Percentiles rank a stretch among this genome's conserved stretches.
Conservation (phyloP, 30 jellyfish, hydroid and myxozoan genomes). For the Turritopsis rubra region DNA sequence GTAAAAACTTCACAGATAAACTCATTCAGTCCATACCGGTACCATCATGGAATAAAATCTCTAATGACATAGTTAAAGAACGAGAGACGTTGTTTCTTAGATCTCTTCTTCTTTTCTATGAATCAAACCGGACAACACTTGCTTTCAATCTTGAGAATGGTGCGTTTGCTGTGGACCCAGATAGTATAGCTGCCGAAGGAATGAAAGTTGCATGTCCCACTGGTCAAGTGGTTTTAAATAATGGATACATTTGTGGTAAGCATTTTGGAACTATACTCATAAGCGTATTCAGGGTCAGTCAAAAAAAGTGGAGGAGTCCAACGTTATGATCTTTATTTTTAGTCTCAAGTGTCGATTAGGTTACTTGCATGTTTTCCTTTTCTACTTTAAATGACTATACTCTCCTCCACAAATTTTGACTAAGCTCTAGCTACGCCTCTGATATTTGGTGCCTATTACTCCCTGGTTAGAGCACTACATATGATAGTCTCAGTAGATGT, state of each 20-base stretch:
- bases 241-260: constrained; percentile 67
- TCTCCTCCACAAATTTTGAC: background rate
- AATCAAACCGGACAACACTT: constrained; percentile 19
- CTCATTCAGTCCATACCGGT: background rate
- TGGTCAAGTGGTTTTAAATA: constrained; percentile 29
- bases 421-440: background rate
- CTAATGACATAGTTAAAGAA: constrained; percentile 55
- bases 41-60: constrained; percentile 41
- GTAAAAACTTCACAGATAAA: constrained; percentile 23
- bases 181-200: constrained; percentile 30
- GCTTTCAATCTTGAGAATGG: constrained; percentile 12
- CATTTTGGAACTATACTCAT: background rate
- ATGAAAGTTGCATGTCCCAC: constrained; percentile 34
- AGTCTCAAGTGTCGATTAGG: background rate
- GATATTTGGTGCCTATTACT: too few species aligned
- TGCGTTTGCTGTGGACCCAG: constrained; percentile 29
- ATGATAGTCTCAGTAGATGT: too few species aligned
- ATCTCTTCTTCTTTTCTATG: constrained; percentile 37
- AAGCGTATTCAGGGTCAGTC: background rate
- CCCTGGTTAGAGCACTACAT: too few species aligned
- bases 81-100: constrained; percentile 39
- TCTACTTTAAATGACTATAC: background rate
- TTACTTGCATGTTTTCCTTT: background rate
- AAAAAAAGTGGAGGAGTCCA: background rate
- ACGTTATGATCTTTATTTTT: background rate